Evolutionary conservation across 2,113 vertebrate genomes (phyloP), one percentile per base, ranked within the genome.

Genomic region (Nyctereutes procyonoides): DNA sequence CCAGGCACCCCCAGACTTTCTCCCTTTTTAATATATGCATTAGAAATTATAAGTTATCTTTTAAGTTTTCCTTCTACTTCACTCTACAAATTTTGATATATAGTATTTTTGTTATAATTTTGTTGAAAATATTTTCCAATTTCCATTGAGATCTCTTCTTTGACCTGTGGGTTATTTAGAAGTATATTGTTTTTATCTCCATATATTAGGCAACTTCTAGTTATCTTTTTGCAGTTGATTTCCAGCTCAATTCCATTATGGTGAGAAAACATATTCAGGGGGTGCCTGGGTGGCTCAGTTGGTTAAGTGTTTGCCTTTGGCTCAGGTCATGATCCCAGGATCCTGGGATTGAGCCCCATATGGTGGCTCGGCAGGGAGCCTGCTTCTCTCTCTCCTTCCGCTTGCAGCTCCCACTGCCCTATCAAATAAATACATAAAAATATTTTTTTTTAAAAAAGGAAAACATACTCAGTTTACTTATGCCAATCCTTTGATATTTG

Each of bases 91-190:
- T 87, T 94, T 87, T 80, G 62, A 48, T n/a, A 81, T 65, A 11
- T 80, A 91, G 32, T 77, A 79, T 80, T 85, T 89, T 95, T 53
- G 30, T 80, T 65, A 74, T 56, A 8, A 74, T 80, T 92, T 95
- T 83, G 30, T 79, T 63, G 43, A 85, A 89, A 80, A 51, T 56
- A 30, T 85, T 8, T 80, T 79, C 55, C 74, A 51, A 67, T 80
- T 80, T 89, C 63, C 81, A 89, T 65, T 79, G 20, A 73, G 62
- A 60, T 43, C 8, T 80, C 63, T 81, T 55, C 63, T 81, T 55
- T 73, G 55, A 63, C 20, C 28, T 43, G 38, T 32, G 51, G 30
- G 51, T 51, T 85, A 84, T 13, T 20, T 84, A 65, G 71, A 58
- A 55, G 11, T 73, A n/a, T 58, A 77, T 30, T 83, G 35, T 65